These are phyloP conservation scores for Aplysina aerophoba DNA, from an alignment of 37 sponge, comb jelly and placozoan genomes.

Conservation along the genomic window DNA sequence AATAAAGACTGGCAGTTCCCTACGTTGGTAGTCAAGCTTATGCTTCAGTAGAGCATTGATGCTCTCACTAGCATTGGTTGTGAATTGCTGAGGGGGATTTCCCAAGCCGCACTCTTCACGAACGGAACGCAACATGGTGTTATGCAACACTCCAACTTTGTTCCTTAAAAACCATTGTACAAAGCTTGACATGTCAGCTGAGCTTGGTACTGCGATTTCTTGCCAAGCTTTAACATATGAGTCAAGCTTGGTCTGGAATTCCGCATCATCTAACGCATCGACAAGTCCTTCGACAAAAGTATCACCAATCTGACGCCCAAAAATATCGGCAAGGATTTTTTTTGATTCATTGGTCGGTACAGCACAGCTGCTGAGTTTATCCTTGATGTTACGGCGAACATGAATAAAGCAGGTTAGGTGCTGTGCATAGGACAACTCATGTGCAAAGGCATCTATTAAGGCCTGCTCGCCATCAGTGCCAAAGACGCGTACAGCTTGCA, in stretches of 20 bases:
- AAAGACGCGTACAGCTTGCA: conserved; percentile 52
- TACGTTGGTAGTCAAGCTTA: conserved; percentile 54
- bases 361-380: conserved; percentile 24
- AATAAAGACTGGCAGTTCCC: conserved; percentile 44
- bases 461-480: conserved; percentile 62
- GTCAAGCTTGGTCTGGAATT: conserved; percentile 53
- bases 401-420: conserved; percentile 62
- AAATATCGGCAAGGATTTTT: conserved; percentile 40
- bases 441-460: conserved; percentile 49
- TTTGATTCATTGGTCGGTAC: conserved; percentile 15
- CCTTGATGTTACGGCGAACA: conserved; percentile 44
- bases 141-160: conserved; percentile 36
- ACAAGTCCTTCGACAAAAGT: conserved; percentile 47
- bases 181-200: conserved; percentile 3
- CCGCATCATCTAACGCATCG: conserved; percentile 24
- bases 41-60: conserved; percentile 54
- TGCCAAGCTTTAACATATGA: neutral
- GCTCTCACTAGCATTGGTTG: conserved; percentile 56
- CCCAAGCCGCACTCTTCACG: conserved; percentile 53
- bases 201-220: neutral
- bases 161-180: neutral
- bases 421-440: conserved; percentile 43
- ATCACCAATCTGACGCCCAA: conserved; percentile 34
- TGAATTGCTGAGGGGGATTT: conserved; percentile 40
- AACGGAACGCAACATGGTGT: conserved; percentile 40